Base-by-base conservation (phyloP, 2,797 vertebrate species). In the Chloroceryle amazona region DNA sequence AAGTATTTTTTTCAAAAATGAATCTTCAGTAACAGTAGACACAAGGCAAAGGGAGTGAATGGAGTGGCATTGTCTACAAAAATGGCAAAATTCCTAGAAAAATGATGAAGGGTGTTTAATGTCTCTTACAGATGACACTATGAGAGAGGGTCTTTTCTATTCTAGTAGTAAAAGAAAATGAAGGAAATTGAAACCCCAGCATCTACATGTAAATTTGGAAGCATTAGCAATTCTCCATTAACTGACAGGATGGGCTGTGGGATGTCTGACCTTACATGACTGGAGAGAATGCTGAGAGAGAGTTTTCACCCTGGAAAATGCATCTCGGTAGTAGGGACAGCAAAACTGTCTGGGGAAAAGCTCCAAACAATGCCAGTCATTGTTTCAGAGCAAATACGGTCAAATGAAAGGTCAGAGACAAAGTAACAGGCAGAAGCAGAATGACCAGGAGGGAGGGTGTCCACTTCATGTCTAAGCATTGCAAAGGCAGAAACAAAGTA, bases 231-330 rank as follows among this genome's bases (percentile, higher is more conserved):
- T 67, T 62, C 17, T 70, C 29, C 41, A 9, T 58, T 84, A 81
- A 85, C 66, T 94, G 90, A 92, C 78, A 87, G 70, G 47, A 46
- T 35, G 4, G 44, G 6, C 51, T 90, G 75, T 88, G 46, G 65
- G 41, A 58, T 80, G 26, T 61, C 28, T 86, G 75, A 90, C 61
- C 41, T 46, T 90, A 61, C 33, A 51, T 58, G 60, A 83, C 61
- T 68, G 8, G 41, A 90, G 41, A 81, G 49, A 81, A 23, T 65
- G 68, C 31, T 91, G 87, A 94, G 65, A 86, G 75, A 52, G 85
- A 83, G 18, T 71, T 74, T 91, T 88, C 21, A 47, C 19, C 14
- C 68, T 78, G 26, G 31, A 81, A 73, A 93, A 74, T 54, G 2
- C 58, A 46, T 65, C 62, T 57, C 49, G 65, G 16, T 23, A 61